Conservation (phyloP, 1,140 invertebrate species). For the Drosophila nannoptera region DNA sequence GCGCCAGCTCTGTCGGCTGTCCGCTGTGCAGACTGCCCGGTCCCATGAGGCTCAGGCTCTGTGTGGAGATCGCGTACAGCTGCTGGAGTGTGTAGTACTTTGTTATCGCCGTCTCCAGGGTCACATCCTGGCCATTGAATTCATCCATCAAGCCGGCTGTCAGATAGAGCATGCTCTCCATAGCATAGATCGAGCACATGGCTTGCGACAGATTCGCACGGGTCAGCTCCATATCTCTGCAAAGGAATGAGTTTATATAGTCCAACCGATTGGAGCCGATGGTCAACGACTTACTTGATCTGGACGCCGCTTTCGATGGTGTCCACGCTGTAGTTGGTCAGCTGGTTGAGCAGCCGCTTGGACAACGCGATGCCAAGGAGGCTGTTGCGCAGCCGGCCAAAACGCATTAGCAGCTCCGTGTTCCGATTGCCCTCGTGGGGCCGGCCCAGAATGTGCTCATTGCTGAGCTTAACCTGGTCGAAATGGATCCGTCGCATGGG, state of each 20-base stretch:
- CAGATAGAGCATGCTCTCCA: conserved; percentile 89
- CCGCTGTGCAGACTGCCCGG: conserved; percentile 85
- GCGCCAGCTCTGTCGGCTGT: conserved; percentile 83
- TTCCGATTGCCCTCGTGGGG: conserved; percentile 58
- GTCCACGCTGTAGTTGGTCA: conserved; percentile 74
- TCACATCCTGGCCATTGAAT: conserved; percentile 84
- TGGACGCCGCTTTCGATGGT: conserved; percentile 82
- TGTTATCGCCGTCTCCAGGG: conserved; percentile 89
- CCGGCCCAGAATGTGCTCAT: conserved; percentile 59
- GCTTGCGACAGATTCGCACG: conserved; percentile 82
- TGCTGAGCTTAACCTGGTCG: conserved; percentile 79
- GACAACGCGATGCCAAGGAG: conserved; percentile 50
- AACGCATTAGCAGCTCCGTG: conserved; percentile 54
- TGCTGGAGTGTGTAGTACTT: conserved; percentile 82
- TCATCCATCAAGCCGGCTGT: conserved; percentile 85
- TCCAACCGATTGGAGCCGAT: neutral
- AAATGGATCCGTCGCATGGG: conserved; percentile 78
- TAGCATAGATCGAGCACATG: conserved; percentile 82
- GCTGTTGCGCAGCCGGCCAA: conserved; percentile 49
- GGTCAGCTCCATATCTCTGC: conserved; percentile 81
- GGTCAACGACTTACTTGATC: conserved; percentile 56
- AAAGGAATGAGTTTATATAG: conserved; percentile 35
- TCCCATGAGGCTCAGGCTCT: conserved; percentile 85
- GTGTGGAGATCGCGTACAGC: conserved; percentile 82
- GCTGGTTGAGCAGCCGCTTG: conserved; percentile 59